Evolutionary conservation across 2,888 invertebrate species (phyloP), one percentile per base, ranked within the genome.

Genomic region (Melanostoma scalare): DNA sequence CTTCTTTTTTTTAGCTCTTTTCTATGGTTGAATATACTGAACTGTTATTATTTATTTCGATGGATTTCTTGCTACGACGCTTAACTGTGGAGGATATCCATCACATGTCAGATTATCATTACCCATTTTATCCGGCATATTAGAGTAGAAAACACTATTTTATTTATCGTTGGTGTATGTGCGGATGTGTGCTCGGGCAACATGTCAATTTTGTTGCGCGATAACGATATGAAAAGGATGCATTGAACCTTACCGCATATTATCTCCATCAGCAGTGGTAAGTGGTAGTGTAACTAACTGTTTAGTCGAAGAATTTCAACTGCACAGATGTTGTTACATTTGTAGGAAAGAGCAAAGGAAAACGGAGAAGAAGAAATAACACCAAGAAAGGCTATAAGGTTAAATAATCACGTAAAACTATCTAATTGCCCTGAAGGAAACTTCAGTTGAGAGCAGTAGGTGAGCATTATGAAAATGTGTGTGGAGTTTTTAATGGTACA

Each of bases 81-180:
- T 50, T 52, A 60, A 60, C 40, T 35, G 72, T 58, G 33, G 72
- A 69, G 72, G 68, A 77, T 82, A 82, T 82, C 82, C 82, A 82
- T 82, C 82, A 82, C 68, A 68, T 82, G 82, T 82, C 86, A 87
- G 86, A 87, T 87, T 87, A 87, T 87, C 87, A 88, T 88, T 88
- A 88, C 86, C 85, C 86, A 88, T 88, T 88, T 87, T 86, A 86
- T 86, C 86, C 87, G 87, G 71, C 84, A 84, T 52, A 84, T 84
- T 84, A 78, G 65, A 74, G 31, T 58, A 60, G 36, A 61, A 20
- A 50, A 20, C 6, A 69, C 35, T 30, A 31, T 50, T 20, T 20
- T 20, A 20, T 20, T 20, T 20, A 20, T 20, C 20, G 20, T 20
- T 20, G 20, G 20, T 20, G 20, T 20, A 20, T 20, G 20, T 20